Evolutionary conservation across 2,888 invertebrate species (phyloP).

Genomic region (Chalcis sispes): DNA sequence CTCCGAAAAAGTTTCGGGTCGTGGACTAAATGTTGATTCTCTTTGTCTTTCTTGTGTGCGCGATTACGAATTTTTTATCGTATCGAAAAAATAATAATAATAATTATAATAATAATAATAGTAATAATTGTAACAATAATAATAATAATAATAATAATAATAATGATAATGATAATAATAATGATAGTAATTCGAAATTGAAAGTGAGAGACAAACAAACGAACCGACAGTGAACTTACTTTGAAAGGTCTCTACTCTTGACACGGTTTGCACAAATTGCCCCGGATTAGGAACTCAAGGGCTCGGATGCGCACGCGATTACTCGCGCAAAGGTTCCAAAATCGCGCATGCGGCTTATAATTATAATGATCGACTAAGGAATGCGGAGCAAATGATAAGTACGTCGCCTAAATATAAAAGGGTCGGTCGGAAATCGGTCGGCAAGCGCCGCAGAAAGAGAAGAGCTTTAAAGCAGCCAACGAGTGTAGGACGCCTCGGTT

Average conservation of each 20-base stretch:
- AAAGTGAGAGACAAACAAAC: constrained; percentile 5
- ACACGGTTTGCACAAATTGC: constrained; percentile 53
- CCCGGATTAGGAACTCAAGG: constrained; percentile 51
- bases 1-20: not conserved
- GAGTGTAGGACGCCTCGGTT: constrained; percentile 67
- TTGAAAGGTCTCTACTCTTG: constrained; percentile 47
- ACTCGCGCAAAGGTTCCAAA: too few species aligned
- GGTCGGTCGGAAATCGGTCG: constrained; percentile 14
- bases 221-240: not conserved
- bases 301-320: not conserved
- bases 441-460: constrained; percentile 3
- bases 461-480: constrained; percentile 61
- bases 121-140: too few species aligned
- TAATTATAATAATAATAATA: not conserved
- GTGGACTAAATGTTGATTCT: constrained; percentile 6
- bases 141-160: too few species aligned
- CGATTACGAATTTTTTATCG: constrained; percentile 1
- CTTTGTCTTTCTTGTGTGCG: not conserved
- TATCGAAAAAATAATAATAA: constrained; percentile 15
- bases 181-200: not conserved
- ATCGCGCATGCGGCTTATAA: not conserved
- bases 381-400: constrained; percentile 69
- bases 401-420: constrained; percentile 71
- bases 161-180: too few species aligned
- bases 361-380: constrained; percentile 64